Evolutionary conservation across 2,113 vertebrate species (phyloP).

Genomic region (Tyto alba): DNA sequence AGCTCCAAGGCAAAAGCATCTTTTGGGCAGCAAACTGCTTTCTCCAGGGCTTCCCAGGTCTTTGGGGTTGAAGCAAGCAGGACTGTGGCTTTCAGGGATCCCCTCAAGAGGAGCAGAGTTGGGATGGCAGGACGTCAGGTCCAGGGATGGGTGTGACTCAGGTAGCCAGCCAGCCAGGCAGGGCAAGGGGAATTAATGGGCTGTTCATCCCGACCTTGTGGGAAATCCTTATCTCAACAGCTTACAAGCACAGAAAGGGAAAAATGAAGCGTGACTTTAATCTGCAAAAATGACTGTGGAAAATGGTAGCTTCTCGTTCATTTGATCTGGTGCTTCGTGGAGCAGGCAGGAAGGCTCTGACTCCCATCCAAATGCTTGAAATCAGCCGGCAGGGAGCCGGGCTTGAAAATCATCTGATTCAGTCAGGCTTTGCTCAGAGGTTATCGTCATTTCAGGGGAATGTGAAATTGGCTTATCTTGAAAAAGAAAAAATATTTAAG

Average conservation of each 20-base stretch:
- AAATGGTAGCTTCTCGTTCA: neutral
- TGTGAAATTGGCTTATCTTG: neutral
- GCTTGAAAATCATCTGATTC: neutral
- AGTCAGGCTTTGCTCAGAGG: neutral
- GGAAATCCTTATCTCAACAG: constrained; percentile 9
- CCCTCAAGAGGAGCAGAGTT: neutral
- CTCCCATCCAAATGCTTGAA: neutral
- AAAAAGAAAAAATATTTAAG: neutral
- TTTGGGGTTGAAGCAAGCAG: neutral
- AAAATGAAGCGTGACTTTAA: neutral
- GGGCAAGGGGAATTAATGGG: neutral
- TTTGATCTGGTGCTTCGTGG: neutral
- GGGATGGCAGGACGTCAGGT: neutral
- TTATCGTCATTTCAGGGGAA: constrained; percentile 2
- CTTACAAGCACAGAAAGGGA: neutral
- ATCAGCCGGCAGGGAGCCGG: neutral
- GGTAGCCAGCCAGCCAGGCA: neutral
- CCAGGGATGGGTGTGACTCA: neutral
- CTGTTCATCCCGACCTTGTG: neutral
- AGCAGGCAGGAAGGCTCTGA: neutral
- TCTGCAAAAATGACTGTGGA: neutral
- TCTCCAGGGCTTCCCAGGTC: neutral
- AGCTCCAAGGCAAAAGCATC: neutral
- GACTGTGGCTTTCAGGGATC: neutral
- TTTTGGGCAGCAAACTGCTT: neutral